Base-by-base conservation (phyloP, 1,140 invertebrate species). In the Drosophila navojoa region DNA sequence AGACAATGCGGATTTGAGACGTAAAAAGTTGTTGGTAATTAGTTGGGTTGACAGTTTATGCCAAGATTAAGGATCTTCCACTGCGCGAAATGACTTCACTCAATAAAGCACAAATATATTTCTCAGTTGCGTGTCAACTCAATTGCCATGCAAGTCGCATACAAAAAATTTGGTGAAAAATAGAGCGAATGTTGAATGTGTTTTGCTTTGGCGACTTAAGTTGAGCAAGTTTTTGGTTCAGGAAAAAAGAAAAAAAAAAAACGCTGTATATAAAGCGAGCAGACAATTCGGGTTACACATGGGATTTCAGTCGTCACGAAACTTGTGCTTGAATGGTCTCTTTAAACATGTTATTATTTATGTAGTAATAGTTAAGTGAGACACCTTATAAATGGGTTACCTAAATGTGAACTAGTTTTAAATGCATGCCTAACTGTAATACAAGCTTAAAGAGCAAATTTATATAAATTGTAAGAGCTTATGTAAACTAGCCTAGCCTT, bases 131-230 rank as follows among this genome's bases (percentile, higher is more conserved):
- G 60, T 71, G 53, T 58, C 47, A 52, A 52, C 10, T 66, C 16
- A 29, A 50, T 63, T 45, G 27, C 32, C 40, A 74, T 74, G 45
- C 71, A n/a, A 47, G 47, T 58, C 71, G 59, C 66, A 59, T 63
- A 61, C 25, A 49, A 63, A 27, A 35, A 53, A 53, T 0, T 2
- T 13, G 9, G 4, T 5, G n/a, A 0, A 38, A 54, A 76, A 72
- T 81, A 81, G 77, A 76, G 67, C 77, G 79, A 69, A 25, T 60
- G 50, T 68, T 47, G 68, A 76, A 44, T 53, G 52, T 71, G 53
- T 76, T 59, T 38, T 59, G 42, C 38, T 61, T 60, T 49, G 53
- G 35, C 44, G 13, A 32, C 44, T 42, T 58, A 32, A 64, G 35
- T 66, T 71, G 61, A 52, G 69, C 53, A 66, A 71, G 61, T 71